phyloP scores from a whole-genome alignment of 2,797 vertebrate species.

The Periparus ater region DNA sequence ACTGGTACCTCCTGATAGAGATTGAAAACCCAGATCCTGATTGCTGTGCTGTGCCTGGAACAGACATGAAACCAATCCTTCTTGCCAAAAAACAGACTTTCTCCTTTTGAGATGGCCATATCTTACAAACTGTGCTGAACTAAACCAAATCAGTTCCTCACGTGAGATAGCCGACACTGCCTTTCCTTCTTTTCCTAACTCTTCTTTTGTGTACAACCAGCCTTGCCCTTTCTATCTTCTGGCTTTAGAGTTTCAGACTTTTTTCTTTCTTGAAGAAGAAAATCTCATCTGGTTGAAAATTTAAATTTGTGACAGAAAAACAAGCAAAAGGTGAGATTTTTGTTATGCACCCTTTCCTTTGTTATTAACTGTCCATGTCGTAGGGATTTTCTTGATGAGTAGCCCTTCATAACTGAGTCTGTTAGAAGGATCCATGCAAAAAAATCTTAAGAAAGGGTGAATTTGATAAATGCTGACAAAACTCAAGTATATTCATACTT shows the following conservation, averaged over 20 bases:
- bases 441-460: background rate
- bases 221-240: background rate
- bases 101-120: background rate
- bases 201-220: background rate
- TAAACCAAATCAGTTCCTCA: background rate
- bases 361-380: background rate
- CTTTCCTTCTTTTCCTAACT: background rate
- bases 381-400: background rate
- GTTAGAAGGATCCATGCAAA: background rate
- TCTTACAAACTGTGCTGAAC: background rate
- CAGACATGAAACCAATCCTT: background rate
- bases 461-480: background rate
- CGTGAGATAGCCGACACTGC: background rate
- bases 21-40: background rate
- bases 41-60: background rate
- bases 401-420: background rate
- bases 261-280: background rate
- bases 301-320: background rate
- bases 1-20: background rate
- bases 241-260: background rate
- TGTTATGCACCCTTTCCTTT: background rate
- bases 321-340: background rate
- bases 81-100: background rate
- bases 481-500: background rate
- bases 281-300: background rate